These are phyloP conservation scores for Hycleus cichorii DNA, from an alignment of 1,140 invertebrate genomes.

Conservation along the genomic window DNA sequence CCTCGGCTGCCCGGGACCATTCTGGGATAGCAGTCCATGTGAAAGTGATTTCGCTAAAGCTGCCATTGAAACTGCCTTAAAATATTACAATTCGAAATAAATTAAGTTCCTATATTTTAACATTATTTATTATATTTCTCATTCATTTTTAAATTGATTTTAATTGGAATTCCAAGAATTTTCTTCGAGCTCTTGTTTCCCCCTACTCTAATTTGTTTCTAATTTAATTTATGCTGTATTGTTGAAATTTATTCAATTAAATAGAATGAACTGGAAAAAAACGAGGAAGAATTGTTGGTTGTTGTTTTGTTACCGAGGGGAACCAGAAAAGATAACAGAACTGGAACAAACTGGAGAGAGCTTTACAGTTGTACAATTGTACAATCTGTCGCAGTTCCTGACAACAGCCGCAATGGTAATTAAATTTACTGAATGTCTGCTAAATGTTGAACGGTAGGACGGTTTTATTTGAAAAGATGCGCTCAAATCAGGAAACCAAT, in stretches of 20 bases:
- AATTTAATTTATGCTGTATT: no score
- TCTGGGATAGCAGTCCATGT: conserved; percentile 57
- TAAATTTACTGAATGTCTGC: conserved; percentile 19
- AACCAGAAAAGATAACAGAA: conserved; percentile 1
- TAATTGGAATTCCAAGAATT: no score
- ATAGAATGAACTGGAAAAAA: no score
- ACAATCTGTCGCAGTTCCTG: conserved; percentile 20
- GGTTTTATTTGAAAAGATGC: conserved; percentile 11
- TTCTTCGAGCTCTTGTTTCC: no score
- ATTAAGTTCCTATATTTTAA: not conserved
- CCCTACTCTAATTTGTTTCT: no score
- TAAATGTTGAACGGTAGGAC: conserved; percentile 7
- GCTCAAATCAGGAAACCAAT: conserved; percentile 7
- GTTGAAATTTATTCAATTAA: no score
- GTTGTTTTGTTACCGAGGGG: no score
- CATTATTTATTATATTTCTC: no score
- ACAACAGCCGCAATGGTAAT: conserved; percentile 20
- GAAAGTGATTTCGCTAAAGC: conserved; percentile 43
- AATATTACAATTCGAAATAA: conserved; percentile 30
- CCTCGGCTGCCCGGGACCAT: conserved; percentile 54
- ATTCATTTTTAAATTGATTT: no score
- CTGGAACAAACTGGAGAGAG: not conserved
- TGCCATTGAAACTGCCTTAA: conserved; percentile 41
- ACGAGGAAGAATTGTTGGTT: no score
- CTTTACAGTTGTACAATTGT: not conserved